These are phyloP conservation scores for Drosophila borborema DNA, from an alignment of 2,888 invertebrate genomes.

Conservation along the genomic window DNA sequence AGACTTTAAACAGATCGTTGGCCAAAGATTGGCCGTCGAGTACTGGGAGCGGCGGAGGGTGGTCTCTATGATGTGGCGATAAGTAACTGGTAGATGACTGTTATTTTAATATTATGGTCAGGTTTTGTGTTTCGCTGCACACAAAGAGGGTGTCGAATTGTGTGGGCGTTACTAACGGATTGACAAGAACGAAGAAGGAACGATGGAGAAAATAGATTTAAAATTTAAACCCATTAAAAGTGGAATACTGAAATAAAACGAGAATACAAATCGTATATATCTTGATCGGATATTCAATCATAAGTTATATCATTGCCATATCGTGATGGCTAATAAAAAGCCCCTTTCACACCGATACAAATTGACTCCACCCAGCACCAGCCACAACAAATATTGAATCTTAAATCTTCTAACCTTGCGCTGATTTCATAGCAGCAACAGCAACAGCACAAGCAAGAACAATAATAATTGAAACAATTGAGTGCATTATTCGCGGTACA, in stretches of 20 bases:
- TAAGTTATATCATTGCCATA: constrained; percentile 1
- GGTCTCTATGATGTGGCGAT: constrained; percentile 62
- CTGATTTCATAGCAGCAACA: constrained; percentile 58
- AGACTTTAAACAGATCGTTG: constrained; percentile 78
- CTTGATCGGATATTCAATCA: not conserved
- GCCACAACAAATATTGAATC: constrained; percentile 49
- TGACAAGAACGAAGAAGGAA: constrained; percentile 58
- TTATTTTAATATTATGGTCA: constrained; percentile 76
- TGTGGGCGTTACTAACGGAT: constrained; percentile 74
- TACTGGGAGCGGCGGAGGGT: constrained; percentile 36
- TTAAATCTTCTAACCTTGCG: constrained; percentile 70
- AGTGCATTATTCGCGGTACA: constrained; percentile 64
- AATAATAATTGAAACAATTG: constrained; percentile 41
- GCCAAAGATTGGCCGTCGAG: constrained; percentile 52
- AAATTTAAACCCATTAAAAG: constrained; percentile 11
- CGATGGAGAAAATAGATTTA: constrained; percentile 43
- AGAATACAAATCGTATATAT: not conserved
- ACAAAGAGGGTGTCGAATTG: constrained; percentile 69
- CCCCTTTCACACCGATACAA: constrained; percentile 51
- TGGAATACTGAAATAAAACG: constrained; percentile 10
- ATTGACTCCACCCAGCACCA: constrained; percentile 42
- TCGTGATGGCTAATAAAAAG: constrained; percentile 23
- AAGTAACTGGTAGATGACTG: constrained; percentile 76
- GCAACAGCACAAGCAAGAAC: constrained; percentile 25
- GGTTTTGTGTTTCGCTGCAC: constrained; percentile 36